phyloP scores from a whole-genome alignment of 2,888 invertebrate species.

The Ophion slaviceki region DNA sequence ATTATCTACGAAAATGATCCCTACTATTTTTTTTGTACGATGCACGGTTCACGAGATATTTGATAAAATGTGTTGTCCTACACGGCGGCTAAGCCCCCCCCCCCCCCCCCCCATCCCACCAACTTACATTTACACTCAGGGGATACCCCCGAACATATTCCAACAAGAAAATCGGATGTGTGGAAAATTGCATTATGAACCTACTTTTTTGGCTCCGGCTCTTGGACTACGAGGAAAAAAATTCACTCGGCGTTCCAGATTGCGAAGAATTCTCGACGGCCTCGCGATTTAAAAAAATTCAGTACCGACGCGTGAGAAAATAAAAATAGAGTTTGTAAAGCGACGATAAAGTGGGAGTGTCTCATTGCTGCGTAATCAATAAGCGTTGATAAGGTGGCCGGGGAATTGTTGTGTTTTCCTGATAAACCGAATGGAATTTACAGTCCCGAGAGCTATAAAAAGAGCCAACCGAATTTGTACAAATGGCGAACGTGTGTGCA shows the following conservation, averaged over 20 bases:
- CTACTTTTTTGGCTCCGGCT: too few species aligned
- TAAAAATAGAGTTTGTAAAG: constrained; percentile 3
- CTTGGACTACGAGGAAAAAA: not conserved
- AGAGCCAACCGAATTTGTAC: constrained; percentile 14
- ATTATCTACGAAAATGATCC: too few species aligned
- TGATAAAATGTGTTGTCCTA: too few species aligned
- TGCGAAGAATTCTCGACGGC: not conserved
- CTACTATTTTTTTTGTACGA: too few species aligned
- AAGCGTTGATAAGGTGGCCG: constrained; percentile 43
- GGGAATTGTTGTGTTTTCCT: constrained; percentile 27
- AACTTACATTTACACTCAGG: too few species aligned
- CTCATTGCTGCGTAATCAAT: constrained; percentile 51
- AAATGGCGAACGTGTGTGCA: not conserved
- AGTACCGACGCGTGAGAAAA: not conserved
- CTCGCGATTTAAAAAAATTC: not conserved
- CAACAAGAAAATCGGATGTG: too few species aligned
- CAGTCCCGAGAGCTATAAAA: not conserved
- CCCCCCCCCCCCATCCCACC: too few species aligned
- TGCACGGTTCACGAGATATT: too few species aligned
- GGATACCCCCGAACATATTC: too few species aligned
- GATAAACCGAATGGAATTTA: constrained; percentile 29
- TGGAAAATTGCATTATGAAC: too few species aligned
- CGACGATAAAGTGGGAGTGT: constrained; percentile 18
- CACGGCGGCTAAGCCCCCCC: too few species aligned
- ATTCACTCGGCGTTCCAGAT: not conserved